These are phyloP conservation scores for Agriopis marginaria DNA, from an alignment of 2,888 invertebrate species.

Conservation along the genomic window DNA sequence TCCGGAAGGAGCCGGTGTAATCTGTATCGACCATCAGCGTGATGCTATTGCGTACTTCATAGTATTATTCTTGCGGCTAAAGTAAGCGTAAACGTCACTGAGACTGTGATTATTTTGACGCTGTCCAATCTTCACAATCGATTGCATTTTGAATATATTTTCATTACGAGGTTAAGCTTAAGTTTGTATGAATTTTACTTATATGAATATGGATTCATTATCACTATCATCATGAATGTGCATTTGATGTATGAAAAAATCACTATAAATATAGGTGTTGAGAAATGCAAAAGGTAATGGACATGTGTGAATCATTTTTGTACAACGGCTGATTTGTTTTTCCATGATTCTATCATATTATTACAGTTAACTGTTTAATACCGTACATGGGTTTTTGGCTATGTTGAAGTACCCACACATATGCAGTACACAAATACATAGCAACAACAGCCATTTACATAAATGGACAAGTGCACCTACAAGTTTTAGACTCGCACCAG, in stretches of 20 bases:
- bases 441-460: too few relatives aligned
- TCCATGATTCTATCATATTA: not conserved
- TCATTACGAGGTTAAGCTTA: conserved; percentile 27
- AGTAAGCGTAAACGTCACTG: conserved; percentile 32
- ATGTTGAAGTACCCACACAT: not conserved
- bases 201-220: conserved; percentile 16
- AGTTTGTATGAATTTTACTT: conserved; percentile 35
- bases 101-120: conserved; percentile 50
- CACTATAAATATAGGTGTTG: conserved; percentile 1
- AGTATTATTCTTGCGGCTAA: conserved; percentile 48
- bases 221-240: conserved; percentile 14
- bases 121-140: conserved; percentile 48
- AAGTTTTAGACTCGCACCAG: too few relatives aligned
- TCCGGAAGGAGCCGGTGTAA: too few relatives aligned
- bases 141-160: conserved; percentile 37
- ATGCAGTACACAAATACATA: not conserved
- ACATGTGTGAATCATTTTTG: not conserved
- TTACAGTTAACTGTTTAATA: not conserved
- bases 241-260: conserved; percentile 13
- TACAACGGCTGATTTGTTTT: not conserved
- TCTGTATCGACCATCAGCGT: not conserved
- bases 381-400: not conserved
- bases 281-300: not conserved
- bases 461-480: too few relatives aligned
- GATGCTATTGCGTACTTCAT: not conserved